A percentile compares a stretch with the other conserved stretches of the same genome.
Conservation (phyloP, 2,113 vertebrate species). For the Halichoeres trimaculatus region DNA sequence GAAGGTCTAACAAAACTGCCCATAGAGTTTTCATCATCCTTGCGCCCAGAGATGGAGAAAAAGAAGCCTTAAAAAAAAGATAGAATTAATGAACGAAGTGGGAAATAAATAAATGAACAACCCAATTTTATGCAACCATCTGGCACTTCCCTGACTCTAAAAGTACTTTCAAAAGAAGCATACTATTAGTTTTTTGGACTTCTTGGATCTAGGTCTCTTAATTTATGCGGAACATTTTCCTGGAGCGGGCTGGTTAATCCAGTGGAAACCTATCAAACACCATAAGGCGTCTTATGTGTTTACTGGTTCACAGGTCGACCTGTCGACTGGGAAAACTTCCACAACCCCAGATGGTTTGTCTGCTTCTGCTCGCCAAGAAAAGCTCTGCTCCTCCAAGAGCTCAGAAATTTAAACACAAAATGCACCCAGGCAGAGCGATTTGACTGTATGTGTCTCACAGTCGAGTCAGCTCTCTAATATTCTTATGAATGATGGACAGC, state of each 20-base stretch:
- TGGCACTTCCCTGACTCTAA: background rate
- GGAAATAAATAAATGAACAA: background rate
- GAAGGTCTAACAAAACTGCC: background rate
- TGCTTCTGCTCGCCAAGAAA: slow-evolving; percentile 24
- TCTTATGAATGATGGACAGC: background rate
- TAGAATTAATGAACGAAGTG: background rate
- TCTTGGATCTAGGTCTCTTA: background rate
- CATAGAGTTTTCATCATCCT: background rate
- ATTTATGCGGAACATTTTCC: slow-evolving; percentile 14
- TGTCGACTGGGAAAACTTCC: slow-evolving; percentile 40
- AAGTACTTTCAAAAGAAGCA: background rate
- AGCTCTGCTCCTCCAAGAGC: slow-evolving; percentile 12
- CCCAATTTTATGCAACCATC: background rate
- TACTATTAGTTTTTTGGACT: background rate
- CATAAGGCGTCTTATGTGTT: slow-evolving; percentile 27
- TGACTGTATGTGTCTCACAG: background rate
- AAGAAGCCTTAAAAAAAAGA: background rate
- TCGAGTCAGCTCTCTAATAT: slow-evolving; percentile 9
- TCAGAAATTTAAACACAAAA: slow-evolving; percentile 1
- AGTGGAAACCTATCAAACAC: slow-evolving; percentile 33
- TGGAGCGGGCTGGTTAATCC: slow-evolving; percentile 1
- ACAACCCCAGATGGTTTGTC: slow-evolving; percentile 45
- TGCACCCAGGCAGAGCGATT: background rate
- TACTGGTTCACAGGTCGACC: slow-evolving; percentile 26
- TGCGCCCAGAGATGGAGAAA: background rate